phyloP scores from a whole-genome alignment of 2,888 invertebrate genomes.

The Philhelius pedissequus region DNA sequence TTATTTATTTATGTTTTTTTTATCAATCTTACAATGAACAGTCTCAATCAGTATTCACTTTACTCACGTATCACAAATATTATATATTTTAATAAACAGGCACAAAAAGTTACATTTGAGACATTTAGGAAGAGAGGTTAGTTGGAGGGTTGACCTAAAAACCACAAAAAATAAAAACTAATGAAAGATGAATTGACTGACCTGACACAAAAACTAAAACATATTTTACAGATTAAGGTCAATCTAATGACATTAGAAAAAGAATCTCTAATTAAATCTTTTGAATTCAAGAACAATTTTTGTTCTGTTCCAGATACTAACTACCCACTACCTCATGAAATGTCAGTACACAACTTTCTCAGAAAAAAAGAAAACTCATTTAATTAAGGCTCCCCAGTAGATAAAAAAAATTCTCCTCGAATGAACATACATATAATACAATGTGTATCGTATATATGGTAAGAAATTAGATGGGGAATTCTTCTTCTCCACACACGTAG shows the following conservation, averaged over 20 bases:
- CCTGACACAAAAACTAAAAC: no score
- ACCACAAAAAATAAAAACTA: no score
- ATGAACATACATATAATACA: background rate
- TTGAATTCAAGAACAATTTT: background rate
- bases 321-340: background rate
- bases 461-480: background rate
- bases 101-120: no score
- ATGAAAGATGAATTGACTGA: no score
- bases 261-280: background rate
- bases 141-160: no score
- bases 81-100: no score
- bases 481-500: slow-evolving; percentile 7
- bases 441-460: background rate
- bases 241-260: background rate
- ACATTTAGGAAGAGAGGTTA: no score
- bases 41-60: no score
- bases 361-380: background rate
- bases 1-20: no score
- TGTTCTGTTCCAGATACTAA: background rate
- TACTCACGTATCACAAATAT: no score
- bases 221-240: background rate
- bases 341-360: background rate
- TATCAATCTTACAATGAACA: no score
- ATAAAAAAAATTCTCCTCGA: slow-evolving; percentile 7
- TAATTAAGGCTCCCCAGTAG: slow-evolving; percentile 4